Base-by-base conservation (phyloP, 2,797 vertebrate species). In the Catamblyrhynchus diadema region DNA sequence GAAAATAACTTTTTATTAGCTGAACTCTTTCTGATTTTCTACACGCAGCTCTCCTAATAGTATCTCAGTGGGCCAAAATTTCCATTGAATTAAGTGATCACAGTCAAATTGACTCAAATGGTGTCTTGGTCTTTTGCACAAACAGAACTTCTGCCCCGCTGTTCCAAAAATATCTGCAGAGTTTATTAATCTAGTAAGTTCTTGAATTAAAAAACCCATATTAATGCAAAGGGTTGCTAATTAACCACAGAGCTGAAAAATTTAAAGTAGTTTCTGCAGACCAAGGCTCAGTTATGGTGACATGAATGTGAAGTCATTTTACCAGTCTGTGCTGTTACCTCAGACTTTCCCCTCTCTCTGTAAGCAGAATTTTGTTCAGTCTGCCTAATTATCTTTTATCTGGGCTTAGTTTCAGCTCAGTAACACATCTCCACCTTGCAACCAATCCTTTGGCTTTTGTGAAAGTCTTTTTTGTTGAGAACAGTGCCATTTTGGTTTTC, bases 401-500 rank as follows among this genome's bases (percentile, higher is more conserved):
- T 88, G 56, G 47, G 35, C 54, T 92, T 93, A 70, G 75, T 81
- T 94, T 93, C 79, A 95, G 69, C 47, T 83, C 66, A 75, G 75
- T 72, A 81, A 81, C 57, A 66, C 45, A 65, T 84, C 62, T 79
- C 48, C 51, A 94, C 89, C 70, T 84, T 96, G 75, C 54, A 92
- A 62, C 51, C 77, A 66, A 25, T 72, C 59, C 47, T 75, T 35
- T 72, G 44, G 51, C 86, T 90, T 86, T 82, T 79, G 48, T 81
- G 56, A 64, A 78, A 67, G 51, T 21, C 54, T 74, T 64, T 75
- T 87, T 80, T 81, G 30, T 60, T 74, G 61, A 79, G 30, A 96
- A 53, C 59, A 62, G 82, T 90, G 77, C 77, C 71, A 81, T 96
- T 96, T 94, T 94, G 86, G 51, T 94, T 90, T 83, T 82, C 70